These are phyloP conservation scores for Villa cingulata DNA, from an alignment of 2,888 invertebrate genomes.

Conservation along the genomic window DNA sequence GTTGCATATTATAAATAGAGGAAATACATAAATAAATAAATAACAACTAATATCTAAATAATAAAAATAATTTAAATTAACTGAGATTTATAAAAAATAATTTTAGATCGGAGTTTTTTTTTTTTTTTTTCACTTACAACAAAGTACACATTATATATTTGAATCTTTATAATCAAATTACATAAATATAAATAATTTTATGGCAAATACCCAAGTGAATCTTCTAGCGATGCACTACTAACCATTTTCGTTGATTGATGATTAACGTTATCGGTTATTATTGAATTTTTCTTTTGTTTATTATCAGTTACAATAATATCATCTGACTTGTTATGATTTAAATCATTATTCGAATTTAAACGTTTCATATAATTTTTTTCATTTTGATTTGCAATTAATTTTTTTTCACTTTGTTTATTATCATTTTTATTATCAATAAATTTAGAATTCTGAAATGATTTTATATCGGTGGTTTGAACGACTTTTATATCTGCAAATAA, in stretches of 20 bases:
- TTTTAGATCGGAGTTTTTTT: too few relatives aligned
- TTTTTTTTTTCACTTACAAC: too few relatives aligned
- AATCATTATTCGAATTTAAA: slow-evolving; percentile 29
- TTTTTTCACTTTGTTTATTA: slow-evolving; percentile 4
- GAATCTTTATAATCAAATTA: too few relatives aligned
- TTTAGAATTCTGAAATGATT: slow-evolving; percentile 13
- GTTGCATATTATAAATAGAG: too few relatives aligned
- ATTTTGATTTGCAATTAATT: neutral
- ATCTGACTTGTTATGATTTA: slow-evolving; percentile 27
- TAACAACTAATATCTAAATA: too few relatives aligned
- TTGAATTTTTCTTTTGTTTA: neutral
- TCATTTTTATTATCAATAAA: neutral
- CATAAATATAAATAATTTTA: slow-evolving; percentile 17
- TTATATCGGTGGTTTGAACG: slow-evolving; percentile 55
- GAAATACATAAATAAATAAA: too few relatives aligned
- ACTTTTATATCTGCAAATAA: slow-evolving; percentile 65
- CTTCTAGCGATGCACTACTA: slow-evolving; percentile 35
- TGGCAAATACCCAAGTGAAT: slow-evolving; percentile 38
- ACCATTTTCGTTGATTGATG: slow-evolving; percentile 33
- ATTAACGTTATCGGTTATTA: slow-evolving; percentile 16
- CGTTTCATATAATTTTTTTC: slow-evolving; percentile 20
- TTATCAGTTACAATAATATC: slow-evolving; percentile 26
- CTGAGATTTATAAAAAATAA: too few relatives aligned
- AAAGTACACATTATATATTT: too few relatives aligned
- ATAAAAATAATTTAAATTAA: too few relatives aligned